Evolutionary conservation across 2,113 vertebrate species (phyloP).

Genomic region (Redunca redunca): DNA sequence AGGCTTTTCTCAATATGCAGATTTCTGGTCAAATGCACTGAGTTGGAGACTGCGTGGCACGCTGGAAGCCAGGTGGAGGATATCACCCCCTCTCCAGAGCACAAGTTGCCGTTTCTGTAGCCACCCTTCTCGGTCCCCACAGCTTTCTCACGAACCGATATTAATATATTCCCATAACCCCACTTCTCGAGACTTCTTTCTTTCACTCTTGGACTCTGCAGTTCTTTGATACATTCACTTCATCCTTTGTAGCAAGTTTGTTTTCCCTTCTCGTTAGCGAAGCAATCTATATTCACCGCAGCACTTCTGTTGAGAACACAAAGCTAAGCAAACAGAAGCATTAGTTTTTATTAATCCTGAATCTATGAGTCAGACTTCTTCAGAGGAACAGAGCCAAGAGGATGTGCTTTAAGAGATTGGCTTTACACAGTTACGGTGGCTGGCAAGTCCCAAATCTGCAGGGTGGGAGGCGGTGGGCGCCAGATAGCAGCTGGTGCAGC

Average conservation of each 20-base stretch:
- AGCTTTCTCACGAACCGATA: not conserved
- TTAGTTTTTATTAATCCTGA: not conserved
- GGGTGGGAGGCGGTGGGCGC: not conserved
- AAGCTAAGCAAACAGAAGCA: not conserved
- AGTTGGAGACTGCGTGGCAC: no score
- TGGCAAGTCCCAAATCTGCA: not conserved
- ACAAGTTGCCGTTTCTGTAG: fast-evolving
- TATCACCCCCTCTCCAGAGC: not conserved
- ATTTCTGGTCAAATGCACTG: not conserved
- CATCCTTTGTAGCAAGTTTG: not conserved
- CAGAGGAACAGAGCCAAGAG: not conserved
- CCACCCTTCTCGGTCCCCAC: not conserved
- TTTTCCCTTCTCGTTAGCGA: not conserved
- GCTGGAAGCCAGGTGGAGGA: fast-evolving
- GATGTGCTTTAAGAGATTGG: not conserved
- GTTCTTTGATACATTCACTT: not conserved
- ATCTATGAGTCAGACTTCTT: not conserved
- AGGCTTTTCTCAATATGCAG: not conserved
- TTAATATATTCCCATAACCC: fast-evolving
- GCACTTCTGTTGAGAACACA: not conserved
- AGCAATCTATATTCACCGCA: not conserved
- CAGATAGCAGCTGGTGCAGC: fast-evolving
- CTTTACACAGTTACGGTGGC: fast-evolving
- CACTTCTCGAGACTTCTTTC: not conserved
- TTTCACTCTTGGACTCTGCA: no score